Percentiles rank a stretch among this genome's conserved stretches.
Evolutionary conservation across 2,888 invertebrate genomes (phyloP).

Genomic region (Phasia obesa): DNA sequence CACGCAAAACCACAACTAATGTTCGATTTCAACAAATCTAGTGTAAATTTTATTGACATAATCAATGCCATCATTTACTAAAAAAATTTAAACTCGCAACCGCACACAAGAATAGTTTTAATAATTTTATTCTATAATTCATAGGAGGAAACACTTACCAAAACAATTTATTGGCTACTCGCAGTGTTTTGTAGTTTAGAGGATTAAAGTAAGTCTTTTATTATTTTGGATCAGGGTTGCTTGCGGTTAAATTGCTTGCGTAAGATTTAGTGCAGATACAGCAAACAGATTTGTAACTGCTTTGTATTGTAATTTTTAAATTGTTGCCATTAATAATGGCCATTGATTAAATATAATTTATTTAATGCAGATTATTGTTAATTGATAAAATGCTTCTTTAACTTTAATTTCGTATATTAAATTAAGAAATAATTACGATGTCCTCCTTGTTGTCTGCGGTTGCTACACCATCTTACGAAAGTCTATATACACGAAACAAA

Average conservation of each 20-base stretch:
- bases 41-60: conserved; percentile 68
- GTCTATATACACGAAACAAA: no score
- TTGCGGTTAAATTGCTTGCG: conserved; percentile 18
- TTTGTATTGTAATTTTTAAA: conserved; percentile 64
- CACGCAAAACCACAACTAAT: not conserved
- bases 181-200: not conserved
- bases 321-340: conserved; percentile 55
- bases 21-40: conserved; percentile 54
- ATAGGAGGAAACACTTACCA: not conserved
- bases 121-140: conserved; percentile 16
- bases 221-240: not conserved
- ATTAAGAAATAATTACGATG: no score
- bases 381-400: no score
- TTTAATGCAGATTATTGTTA: no score
- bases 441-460: no score
- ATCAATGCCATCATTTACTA: conserved; percentile 62
- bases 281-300: conserved; percentile 55
- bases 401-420: no score
- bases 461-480: no score
- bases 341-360: conserved; percentile 47
- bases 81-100: conserved; percentile 44
- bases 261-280: conserved; percentile 47
- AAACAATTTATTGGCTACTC: conserved; percentile 38
- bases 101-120: conserved; percentile 4
- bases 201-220: no score